Base-by-base conservation (phyloP, 2,888 invertebrate species). In the Platycnemis pennipes region DNA sequence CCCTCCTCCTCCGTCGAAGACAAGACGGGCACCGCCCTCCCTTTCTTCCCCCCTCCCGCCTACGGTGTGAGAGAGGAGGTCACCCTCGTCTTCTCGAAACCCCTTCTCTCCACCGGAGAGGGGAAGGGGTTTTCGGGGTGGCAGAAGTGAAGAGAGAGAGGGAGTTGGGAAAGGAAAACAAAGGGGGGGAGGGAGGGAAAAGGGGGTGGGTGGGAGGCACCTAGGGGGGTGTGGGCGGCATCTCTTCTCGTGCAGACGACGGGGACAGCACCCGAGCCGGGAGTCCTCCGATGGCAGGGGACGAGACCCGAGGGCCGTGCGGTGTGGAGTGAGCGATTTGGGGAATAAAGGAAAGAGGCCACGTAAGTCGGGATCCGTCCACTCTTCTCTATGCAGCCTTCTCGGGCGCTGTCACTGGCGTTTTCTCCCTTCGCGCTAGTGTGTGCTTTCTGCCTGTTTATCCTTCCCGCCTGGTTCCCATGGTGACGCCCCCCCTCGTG, bases 251-350 rank as follows among this genome's bases (percentile, higher is more conserved):
- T 56, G 91, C 56, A 63, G 19, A 91, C 56, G 37, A 37, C 88
- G 31, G 91, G 91, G 91, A 91, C 91, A 42, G 91, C 91, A 63
- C 56, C 91, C 91, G 19, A 26, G 56, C 42, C 56, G 91, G 91
- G 91, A 56, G 42, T n/a, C 91, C 56, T 63, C 91, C 91, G 56
- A 91, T 91, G 91, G 91, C 37, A 37, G 56, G 56, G 56, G 56
- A 31, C 22, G 56, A 91, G 91, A 91, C 22, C 53, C 53, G 56
- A 56, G 63, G 44, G 91, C 37, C 91, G 42, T 13, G 42, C 37
- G 91, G 91, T 16, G 91, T 44, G 91, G 91, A 91, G 91, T 91
- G 91, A 91, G 63, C 56, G 91, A 63, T 37, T 91, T 91, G 49
- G 56, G 37, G 42, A 91, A 44, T 63, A 31, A 89, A 89, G 22